phyloP scores from a whole-genome alignment of 2,888 invertebrate genomes.

The Acanthococcus lagerstroemiae region DNA sequence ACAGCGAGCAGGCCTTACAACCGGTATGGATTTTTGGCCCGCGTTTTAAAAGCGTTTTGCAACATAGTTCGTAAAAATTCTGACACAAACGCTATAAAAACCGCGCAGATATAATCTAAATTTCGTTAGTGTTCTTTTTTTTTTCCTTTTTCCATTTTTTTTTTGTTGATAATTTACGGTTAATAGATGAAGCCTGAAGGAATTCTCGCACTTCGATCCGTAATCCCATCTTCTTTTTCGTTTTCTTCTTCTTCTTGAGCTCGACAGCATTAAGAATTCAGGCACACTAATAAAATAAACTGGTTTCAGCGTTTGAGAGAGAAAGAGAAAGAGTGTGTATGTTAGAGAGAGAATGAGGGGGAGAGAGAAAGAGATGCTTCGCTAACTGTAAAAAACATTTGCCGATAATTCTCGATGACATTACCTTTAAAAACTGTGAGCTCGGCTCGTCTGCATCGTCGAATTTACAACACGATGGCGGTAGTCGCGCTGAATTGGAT shows the following conservation, averaged over 20 bases:
- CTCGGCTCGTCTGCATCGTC: slow-evolving; percentile 13
- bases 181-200: slow-evolving; percentile 24
- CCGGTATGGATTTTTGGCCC: too few relatives aligned
- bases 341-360: too few relatives aligned
- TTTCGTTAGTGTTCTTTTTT: too few relatives aligned
- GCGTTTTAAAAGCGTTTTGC: too few relatives aligned
- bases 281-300: not conserved
- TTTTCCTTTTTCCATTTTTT: not conserved
- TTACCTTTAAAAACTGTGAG: too few relatives aligned
- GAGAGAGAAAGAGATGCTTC: slow-evolving; percentile 10
- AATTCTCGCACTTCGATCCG: slow-evolving; percentile 23
- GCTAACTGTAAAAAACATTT: slow-evolving; percentile 25
- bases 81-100: not conserved
- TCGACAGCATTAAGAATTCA: not conserved
- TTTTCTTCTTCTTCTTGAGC: not conserved
- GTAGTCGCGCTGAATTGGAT: slow-evolving; percentile 15
- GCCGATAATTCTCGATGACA: slow-evolving; percentile 26
- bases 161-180: slow-evolving; percentile 19
- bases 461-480: slow-evolving; percentile 19
- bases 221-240: slow-evolving; percentile 10
- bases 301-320: not conserved
- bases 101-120: not conserved
- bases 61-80: not conserved
- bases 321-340: too few relatives aligned
- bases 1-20: too few relatives aligned